These are phyloP conservation scores for Pteropus rufus DNA, from an alignment of 2,797 vertebrate genomes.

Conservation along the genomic window DNA sequence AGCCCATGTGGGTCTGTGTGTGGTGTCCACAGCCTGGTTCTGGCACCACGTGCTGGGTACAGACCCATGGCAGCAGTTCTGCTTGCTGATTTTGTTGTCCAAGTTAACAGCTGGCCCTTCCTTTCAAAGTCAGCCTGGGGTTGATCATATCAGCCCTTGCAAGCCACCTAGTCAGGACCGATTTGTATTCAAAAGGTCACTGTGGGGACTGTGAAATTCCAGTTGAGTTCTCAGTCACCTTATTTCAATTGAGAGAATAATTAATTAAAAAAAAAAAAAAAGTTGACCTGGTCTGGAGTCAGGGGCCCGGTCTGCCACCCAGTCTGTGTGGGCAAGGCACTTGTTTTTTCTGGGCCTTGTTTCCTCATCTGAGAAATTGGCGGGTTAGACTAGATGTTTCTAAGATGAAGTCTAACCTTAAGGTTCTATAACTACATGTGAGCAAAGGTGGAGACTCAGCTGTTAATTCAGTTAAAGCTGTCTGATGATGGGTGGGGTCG, in stretches of 20 bases:
- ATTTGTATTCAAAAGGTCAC: background rate
- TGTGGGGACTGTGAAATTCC: background rate
- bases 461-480: background rate
- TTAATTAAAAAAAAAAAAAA: background rate
- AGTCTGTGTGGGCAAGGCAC: background rate
- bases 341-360: background rate
- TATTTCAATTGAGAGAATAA: background rate
- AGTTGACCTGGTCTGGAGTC: background rate
- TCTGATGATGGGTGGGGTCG: background rate
- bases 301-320: background rate
- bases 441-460: background rate
- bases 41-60: rapidly evolving
- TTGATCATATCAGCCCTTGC: background rate
- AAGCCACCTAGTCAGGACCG: background rate
- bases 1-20: rapidly evolving
- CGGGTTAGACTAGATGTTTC: background rate
- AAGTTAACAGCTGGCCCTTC: background rate
- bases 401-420: background rate
- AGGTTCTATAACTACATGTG: background rate
- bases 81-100: background rate
- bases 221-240: background rate
- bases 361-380: background rate
- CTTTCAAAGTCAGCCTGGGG: rapidly evolving
- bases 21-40: background rate
- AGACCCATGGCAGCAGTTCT: background rate